Conservation (phyloP, 2,113 vertebrate species). For the Turnix velox region DNA sequence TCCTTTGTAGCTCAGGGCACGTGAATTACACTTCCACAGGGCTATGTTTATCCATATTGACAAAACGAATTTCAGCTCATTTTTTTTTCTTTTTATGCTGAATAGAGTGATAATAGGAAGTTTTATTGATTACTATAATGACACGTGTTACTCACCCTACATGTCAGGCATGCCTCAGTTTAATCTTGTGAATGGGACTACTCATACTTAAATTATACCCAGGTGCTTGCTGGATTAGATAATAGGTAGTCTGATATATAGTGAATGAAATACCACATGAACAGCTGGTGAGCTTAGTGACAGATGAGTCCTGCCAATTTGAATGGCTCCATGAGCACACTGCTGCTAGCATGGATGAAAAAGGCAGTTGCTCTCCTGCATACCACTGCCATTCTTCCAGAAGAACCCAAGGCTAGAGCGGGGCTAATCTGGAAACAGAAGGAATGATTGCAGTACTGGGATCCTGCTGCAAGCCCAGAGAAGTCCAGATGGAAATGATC, state of each 20-base stretch:
- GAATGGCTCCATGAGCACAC: neutral
- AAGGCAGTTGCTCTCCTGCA: neutral
- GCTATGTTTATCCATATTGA: neutral
- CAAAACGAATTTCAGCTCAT: neutral
- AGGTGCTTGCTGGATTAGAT: neutral
- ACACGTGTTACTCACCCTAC: neutral
- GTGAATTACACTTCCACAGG: neutral
- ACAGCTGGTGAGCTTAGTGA: neutral
- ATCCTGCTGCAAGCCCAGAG: neutral
- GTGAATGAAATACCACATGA: neutral
- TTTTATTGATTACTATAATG: neutral
- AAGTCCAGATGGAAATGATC: neutral
- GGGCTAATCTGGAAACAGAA: neutral
- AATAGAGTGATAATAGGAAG: neutral
- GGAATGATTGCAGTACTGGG: neutral
- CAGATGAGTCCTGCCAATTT: neutral
- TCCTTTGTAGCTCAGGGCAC: neutral
- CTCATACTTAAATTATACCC: neutral
- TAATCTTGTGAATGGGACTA: neutral
- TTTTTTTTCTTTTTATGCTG: neutral
- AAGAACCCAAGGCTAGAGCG: neutral
- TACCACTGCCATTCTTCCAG: neutral
- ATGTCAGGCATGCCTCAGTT: neutral
- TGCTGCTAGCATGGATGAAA: neutral
- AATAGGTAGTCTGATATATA: fast-evolving